phyloP scores from a whole-genome alignment of 2,113 vertebrate species.

The Pygathrix nemaeus region DNA sequence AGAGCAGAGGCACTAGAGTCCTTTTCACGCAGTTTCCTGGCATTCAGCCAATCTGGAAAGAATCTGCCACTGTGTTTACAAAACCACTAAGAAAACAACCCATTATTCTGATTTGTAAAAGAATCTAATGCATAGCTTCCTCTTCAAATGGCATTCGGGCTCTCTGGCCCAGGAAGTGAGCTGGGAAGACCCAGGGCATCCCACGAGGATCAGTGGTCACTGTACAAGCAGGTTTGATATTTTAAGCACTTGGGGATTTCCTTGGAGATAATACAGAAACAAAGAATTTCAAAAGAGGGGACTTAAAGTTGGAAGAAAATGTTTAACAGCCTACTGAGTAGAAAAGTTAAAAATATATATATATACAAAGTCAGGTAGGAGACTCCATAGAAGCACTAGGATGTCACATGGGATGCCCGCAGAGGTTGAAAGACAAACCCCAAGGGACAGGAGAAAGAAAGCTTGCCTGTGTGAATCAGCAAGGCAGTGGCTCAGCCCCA shows the following conservation, averaged over 20 bases:
- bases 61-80: not conserved
- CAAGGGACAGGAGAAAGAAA: rapidly evolving
- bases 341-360: not conserved
- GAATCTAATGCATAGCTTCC: not conserved
- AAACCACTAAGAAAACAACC: not conserved
- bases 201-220: not conserved
- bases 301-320: not conserved
- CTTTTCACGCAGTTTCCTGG: not conserved
- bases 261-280: not conserved
- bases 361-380: not conserved
- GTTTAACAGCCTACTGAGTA: not conserved
- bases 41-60: not conserved
- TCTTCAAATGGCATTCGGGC: not conserved
- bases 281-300: not conserved
- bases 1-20: too few relatives aligned
- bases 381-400: not conserved
- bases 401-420: rapidly evolving
- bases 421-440: not conserved
- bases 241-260: not conserved
- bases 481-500: not conserved
- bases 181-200: rapidly evolving
- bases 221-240: not conserved
- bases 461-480: not conserved
- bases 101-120: not conserved
- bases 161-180: not conserved